Base-by-base conservation (phyloP, 2,113 vertebrate species). In the Xenopus borealis region DNA sequence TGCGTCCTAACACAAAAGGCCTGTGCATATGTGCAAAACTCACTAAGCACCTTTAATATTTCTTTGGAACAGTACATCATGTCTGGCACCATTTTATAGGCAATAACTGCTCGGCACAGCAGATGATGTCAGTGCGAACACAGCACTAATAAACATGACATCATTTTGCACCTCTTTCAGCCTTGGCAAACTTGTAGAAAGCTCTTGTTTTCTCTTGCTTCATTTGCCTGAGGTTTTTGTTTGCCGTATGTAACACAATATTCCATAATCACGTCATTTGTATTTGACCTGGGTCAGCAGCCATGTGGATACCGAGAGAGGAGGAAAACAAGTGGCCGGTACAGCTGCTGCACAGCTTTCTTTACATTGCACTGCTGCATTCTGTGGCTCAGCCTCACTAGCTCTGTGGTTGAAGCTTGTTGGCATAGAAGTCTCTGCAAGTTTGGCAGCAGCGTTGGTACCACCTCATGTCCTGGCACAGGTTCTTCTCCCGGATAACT, bases 391-490 rank as follows among this genome's bases (percentile, higher is more conserved):
- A 74, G 68, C 68, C 78, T 85, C 86, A 92, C 78, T 89, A 92
- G 84, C 88, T 92, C 1, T 94, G 91, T 81, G 78, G 92, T 81
- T 90, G 91, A 87, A 93, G 90, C 89, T 94, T 94, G 86, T 85
- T 94, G 59, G 93, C 95, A 61, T 98, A 98, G 91, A 97, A 98
- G 93, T 96, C 94, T 86, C 94, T 90, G 89, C 96, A 98, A 0
- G 95, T 98, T 82, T 96, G 92, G 86, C 96, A 98, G 87, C 96
- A 98, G 82, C 94, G 94, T 74, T 96, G 96, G 82, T 98, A 98
- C 95, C 96, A 98, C 78, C 96, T 86, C 95, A 98, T 96, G 88
- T 98, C 96, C 83, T 94, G 93, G 79, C 96, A 98, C 40, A 98
- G 92, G 79, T 96, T 94, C 89, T 96, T 95, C 81, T 97, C 94